phyloP scores from a whole-genome alignment of 2,888 invertebrate species.

The Caenorhabditis macrosperma region DNA sequence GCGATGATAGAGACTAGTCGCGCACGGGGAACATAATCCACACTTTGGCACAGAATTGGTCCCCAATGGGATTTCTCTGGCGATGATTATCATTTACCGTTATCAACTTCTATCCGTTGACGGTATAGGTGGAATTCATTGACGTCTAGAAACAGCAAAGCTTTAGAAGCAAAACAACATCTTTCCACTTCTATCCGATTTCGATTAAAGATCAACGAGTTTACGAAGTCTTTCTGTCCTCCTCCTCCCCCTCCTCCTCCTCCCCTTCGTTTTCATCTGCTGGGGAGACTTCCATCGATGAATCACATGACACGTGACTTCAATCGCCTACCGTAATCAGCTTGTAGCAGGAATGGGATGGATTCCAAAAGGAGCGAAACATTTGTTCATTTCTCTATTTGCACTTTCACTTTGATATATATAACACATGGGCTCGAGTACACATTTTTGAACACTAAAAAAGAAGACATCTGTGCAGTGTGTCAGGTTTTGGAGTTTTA shows the following conservation, averaged over 20 bases:
- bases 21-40: slow-evolving; percentile 27
- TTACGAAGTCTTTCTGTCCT: slow-evolving; percentile 23
- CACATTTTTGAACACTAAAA: not conserved
- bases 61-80: too few relatives aligned
- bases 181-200: not conserved
- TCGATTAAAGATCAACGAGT: slow-evolving; percentile 25
- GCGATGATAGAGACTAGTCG: not conserved
- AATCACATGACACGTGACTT: slow-evolving; percentile 51
- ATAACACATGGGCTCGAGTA: too few relatives aligned
- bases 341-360: not conserved
- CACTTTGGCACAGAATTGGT: slow-evolving; percentile 12
- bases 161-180: not conserved
- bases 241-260: slow-evolving; percentile 11
- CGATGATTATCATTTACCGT: too few relatives aligned
- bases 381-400: not conserved
- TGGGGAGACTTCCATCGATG: slow-evolving; percentile 17
- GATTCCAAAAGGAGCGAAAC: not conserved
- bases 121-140: too few relatives aligned
- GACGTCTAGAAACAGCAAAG: too few relatives aligned
- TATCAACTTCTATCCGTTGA: too few relatives aligned
- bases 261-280: not conserved
- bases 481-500: too few relatives aligned
- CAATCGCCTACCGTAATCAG: slow-evolving; percentile 30
- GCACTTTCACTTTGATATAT: not conserved
- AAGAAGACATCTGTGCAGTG: too few relatives aligned